Evolutionary conservation across 1,140 invertebrate species (phyloP).

Genomic region (Doryteuthis pealeii): DNA sequence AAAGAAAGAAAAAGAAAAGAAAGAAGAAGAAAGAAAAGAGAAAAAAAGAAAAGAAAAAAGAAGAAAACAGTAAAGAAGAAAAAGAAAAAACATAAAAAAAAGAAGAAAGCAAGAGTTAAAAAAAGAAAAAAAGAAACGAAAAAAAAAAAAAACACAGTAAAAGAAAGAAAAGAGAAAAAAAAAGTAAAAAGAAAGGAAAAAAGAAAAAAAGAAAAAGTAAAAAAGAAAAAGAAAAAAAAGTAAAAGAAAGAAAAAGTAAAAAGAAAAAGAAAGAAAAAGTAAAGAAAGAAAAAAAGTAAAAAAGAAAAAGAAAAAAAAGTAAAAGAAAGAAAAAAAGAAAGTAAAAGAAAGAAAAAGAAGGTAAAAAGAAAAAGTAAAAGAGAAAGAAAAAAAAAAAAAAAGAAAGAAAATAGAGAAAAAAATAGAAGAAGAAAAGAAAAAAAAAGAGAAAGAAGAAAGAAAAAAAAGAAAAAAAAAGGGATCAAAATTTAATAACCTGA

Average conservation of each 20-base stretch:
- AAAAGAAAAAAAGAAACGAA: not conserved
- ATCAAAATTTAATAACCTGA: constrained; percentile 69
- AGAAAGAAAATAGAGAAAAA: not conserved
- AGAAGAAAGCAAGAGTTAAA: not conserved
- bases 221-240: not conserved
- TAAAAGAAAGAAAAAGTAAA: not conserved
- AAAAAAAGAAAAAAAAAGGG: not conserved
- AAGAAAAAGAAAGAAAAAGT: not conserved
- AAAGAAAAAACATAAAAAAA: not conserved
- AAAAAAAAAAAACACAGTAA: no score
- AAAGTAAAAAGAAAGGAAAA: not conserved
- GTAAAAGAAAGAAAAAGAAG: not conserved
- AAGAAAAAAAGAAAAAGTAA: not conserved
- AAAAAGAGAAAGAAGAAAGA: not conserved
- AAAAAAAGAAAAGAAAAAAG: not conserved
- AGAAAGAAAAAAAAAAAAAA: not conserved
- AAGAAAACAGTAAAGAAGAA: not conserved
- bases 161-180: no score
- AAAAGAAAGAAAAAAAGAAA: not conserved
- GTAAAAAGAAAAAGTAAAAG: no score
- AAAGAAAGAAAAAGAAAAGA: not conserved
- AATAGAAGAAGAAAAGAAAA: not conserved
- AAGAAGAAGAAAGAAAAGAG: not conserved
- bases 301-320: not conserved
- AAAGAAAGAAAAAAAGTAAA: not conserved